Percentiles rank a stretch among this genome's conserved stretches.
Conservation (phyloP, 2,113 vertebrate genomes). For the Poeciliopsis prolifica region DNA sequence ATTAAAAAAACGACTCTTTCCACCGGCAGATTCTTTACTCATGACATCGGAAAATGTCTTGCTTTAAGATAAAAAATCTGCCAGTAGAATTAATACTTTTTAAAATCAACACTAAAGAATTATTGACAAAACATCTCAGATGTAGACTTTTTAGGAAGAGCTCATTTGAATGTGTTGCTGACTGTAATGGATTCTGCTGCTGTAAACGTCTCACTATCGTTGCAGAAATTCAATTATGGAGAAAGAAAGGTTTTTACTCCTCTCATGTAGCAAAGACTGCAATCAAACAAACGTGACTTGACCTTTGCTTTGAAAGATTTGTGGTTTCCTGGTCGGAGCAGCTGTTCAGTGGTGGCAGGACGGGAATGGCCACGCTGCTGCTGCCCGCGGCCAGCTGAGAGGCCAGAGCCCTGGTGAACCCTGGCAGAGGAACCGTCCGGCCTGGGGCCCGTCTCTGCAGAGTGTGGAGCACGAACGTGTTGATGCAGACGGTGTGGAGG, state of each 20-base stretch:
- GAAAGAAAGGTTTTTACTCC: too few relatives aligned
- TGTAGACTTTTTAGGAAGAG: background rate
- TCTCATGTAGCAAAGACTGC: too few relatives aligned
- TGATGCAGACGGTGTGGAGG: constrained; percentile 64
- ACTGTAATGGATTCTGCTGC: background rate
- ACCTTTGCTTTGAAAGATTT: constrained; percentile 44
- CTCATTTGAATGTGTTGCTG: background rate
- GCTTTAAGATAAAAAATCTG: too few relatives aligned
- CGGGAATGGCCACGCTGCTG: constrained; percentile 26
- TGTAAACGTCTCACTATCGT: background rate
- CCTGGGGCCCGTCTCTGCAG: constrained; percentile 42
- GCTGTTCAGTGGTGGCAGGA: constrained; percentile 50
- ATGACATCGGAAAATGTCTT: too few relatives aligned
- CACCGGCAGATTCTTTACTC: too few relatives aligned
- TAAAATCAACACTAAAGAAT: too few relatives aligned
- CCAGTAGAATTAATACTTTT: too few relatives aligned
- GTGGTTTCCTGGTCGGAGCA: constrained; percentile 33
- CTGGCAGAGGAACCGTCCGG: constrained; percentile 20
- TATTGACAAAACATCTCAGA: background rate
- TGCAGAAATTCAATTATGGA: too few relatives aligned
- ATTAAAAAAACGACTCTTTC: too few relatives aligned
- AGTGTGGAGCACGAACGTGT: constrained; percentile 61
- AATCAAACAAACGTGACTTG: background rate
- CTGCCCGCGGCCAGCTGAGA: constrained; percentile 57
- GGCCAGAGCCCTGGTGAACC: constrained; percentile 61